Evolutionary conservation across 2,113 vertebrate genomes (phyloP), one percentile per base, ranked within the genome.

Genomic region (Microcebus murinus): DNA sequence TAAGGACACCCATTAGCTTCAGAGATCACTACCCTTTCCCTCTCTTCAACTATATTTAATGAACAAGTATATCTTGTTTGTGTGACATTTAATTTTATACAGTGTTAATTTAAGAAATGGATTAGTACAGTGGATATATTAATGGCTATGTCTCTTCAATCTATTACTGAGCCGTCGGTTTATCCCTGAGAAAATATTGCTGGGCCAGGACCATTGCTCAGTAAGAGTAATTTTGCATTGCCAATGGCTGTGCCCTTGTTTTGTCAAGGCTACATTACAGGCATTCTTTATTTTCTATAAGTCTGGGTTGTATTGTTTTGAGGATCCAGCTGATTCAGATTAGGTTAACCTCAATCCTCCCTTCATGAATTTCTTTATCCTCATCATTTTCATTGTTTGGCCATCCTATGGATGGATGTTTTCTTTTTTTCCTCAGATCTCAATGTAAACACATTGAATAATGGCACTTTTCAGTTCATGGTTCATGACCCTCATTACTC

Each of bases 41-140:
- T 70, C 17, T 13, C 63, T 95, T 88, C 70, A 48, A 94, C 71
- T 59, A 59, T 93, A 76, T 85, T 94, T 96, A 98, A 97, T 98
- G 96, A 97, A 96, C 90, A 97, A 80, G 48, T 84, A 21, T 94
- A 96, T 98, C 97, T 98, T 97, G 77, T 94, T 97, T 97, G 87
- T 96, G 55, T 98, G 97, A 96, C 96, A 96, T 94, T 88, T 98
- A 97, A 97, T 96, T 74, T 95, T 91, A 92, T 93, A 70, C 79
- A 95, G 50, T 86, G 96, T 97, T 98, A 98, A 90, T 97, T 97
- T 90, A 94, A 97, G 96, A 98, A 97, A 94, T 85, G 34, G 95
- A 93, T 93, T 97, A 80, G 59, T 90, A 79, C 90, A 96, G 87
- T 92, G 90, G 96, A 18, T 95, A 9, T 97, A 98, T 97, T 97